A percentile compares a stretch with the other conserved stretches of the same genome.
phyloP scores from a whole-genome alignment of 2,888 invertebrate genomes.

The Cataglyphis albicans region DNA sequence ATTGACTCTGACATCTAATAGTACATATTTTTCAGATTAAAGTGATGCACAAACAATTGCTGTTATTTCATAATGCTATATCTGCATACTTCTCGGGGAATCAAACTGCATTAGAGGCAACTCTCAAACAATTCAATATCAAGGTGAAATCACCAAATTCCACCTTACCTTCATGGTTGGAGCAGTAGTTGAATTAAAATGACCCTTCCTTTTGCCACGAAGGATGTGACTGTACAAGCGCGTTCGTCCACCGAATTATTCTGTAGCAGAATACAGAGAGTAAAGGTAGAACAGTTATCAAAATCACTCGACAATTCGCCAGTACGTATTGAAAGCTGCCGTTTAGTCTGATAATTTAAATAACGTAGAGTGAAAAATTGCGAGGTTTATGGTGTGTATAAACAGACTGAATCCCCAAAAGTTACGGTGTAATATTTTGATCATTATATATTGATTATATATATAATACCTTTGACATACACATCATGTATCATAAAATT shows the following conservation, averaged over 20 bases:
- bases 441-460: slow-evolving; percentile 42
- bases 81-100: slow-evolving; percentile 99
- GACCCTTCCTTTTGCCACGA: slow-evolving; percentile 8
- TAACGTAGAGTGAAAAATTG: slow-evolving; percentile 43
- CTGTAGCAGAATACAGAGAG: slow-evolving; percentile 44
- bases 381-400: slow-evolving; percentile 52
- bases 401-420: slow-evolving; percentile 67
- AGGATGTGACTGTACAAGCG: slow-evolving; percentile 49
- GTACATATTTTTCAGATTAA: slow-evolving; percentile 90
- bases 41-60: slow-evolving; percentile 99
- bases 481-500: slow-evolving; percentile 52
- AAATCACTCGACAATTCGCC: slow-evolving; percentile 49
- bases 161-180: slow-evolving; percentile 93
- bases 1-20: slow-evolving; percentile 19
- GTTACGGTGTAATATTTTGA: slow-evolving; percentile 57
- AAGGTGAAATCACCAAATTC: slow-evolving; percentile 94
- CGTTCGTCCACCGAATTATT: slow-evolving; percentile 63
- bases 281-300: slow-evolving; percentile 63
- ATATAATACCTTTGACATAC: slow-evolving; percentile 26
- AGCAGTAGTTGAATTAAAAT: slow-evolving; percentile 87
- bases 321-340: slow-evolving; percentile 54
- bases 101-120: slow-evolving; percentile 96
- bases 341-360: slow-evolving; percentile 58
- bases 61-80: slow-evolving; percentile 98
- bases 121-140: slow-evolving; percentile 97